These are phyloP conservation scores for Chiroxiphia lanceolata DNA, from an alignment of 2,797 vertebrate genomes.

Conservation along the genomic window DNA sequence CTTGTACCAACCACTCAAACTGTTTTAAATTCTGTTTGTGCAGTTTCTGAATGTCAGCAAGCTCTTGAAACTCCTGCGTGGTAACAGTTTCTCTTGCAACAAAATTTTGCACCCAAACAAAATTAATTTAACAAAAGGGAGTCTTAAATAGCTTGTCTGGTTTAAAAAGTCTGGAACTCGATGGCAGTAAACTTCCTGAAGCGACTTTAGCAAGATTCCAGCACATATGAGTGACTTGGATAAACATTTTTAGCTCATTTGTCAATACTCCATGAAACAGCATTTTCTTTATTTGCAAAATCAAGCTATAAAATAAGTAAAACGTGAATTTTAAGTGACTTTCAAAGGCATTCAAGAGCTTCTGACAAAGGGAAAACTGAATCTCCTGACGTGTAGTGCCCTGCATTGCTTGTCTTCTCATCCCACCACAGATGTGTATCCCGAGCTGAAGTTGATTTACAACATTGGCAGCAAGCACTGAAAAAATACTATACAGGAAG, in stretches of 20 bases:
- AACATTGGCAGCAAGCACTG: not conserved
- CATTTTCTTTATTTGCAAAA: not conserved
- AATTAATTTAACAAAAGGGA: not conserved
- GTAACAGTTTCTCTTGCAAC: not conserved
- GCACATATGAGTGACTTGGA: not conserved
- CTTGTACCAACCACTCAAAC: not conserved
- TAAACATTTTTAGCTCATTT: not conserved
- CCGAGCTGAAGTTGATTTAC: not conserved
- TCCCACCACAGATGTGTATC: not conserved
- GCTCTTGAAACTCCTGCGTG: not conserved
- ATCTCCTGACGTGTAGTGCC: not conserved
- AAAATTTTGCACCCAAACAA: not conserved
- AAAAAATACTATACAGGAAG: not conserved
- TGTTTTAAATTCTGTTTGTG: not conserved
- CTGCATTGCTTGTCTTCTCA: not conserved
- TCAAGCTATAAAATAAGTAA: not conserved
- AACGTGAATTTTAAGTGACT: not conserved
- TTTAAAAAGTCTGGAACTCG: not conserved
- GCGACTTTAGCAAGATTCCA: not conserved
- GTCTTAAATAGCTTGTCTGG: not conserved
- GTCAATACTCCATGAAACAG: not conserved
- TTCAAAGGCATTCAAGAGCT: not conserved
- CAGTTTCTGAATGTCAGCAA: not conserved
- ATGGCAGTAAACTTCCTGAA: constrained; percentile 15
- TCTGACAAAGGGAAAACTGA: not conserved